phyloP scores from a whole-genome alignment of 2,113 vertebrate genomes.

The Stegastes partitus region DNA sequence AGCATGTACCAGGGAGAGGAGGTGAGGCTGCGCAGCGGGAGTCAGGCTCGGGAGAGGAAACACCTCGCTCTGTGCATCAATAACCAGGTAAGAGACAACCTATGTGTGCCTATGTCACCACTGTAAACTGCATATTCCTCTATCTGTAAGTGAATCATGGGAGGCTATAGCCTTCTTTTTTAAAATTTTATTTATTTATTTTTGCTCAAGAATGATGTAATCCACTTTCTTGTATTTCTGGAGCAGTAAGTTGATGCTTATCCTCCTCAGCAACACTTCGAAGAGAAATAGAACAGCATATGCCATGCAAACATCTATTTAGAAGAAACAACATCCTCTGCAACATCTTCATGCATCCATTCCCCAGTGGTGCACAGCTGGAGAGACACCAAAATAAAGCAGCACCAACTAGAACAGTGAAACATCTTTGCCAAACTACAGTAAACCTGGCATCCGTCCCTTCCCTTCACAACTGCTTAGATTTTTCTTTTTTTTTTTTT shows the following conservation, averaged over 20 bases:
- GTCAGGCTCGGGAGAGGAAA: constrained; percentile 77
- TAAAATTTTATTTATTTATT: not conserved
- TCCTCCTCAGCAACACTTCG: not conserved
- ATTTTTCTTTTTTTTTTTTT: not conserved
- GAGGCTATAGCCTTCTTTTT: not conserved
- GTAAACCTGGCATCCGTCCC: not conserved
- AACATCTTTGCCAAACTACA: not conserved
- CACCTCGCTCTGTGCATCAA: constrained; percentile 82
- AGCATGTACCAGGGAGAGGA: constrained; percentile 78
- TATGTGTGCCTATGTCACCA: not conserved
- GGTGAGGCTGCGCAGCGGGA: constrained; percentile 78
- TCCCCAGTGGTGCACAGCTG: constrained; percentile 4
- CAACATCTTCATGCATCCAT: constrained; percentile 2
- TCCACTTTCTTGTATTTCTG: constrained; percentile 45
- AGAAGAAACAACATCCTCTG: not conserved
- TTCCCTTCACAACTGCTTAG: not conserved
- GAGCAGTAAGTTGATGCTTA: constrained; percentile 47
- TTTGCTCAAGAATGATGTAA: constrained; percentile 58
- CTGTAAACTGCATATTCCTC: not conserved
- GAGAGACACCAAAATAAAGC: not conserved
- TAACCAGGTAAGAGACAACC: constrained; percentile 76
- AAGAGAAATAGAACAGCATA: not conserved
- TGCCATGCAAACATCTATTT: not conserved
- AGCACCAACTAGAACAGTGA: constrained; percentile 61
- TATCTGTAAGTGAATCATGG: not conserved